Conservation (phyloP, 1,140 invertebrate species). For the Nasonia longicornis region DNA sequence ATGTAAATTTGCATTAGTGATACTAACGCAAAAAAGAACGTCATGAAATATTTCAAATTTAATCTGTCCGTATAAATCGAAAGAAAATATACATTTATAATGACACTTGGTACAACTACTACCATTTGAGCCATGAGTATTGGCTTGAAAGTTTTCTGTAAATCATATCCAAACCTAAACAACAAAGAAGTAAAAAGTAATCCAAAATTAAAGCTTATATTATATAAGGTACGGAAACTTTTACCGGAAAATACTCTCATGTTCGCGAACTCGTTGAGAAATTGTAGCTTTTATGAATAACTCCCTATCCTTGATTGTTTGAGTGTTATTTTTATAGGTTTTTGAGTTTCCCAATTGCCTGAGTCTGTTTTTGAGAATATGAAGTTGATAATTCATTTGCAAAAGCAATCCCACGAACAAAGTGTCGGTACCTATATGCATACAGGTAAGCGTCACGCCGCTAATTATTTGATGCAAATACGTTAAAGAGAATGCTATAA, state of each 20-base stretch:
- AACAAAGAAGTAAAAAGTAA: background rate
- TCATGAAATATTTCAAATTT: conserved; percentile 20
- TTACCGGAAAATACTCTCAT: conserved; percentile 32
- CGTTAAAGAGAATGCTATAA: conserved; percentile 3
- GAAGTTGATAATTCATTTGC: conserved; percentile 17
- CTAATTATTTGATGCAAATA: conserved; percentile 23
- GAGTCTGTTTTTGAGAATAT: conserved; percentile 10
- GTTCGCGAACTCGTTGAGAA: background rate
- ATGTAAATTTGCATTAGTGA: conserved; percentile 18
- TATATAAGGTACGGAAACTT: background rate
- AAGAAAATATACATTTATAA: conserved; percentile 21
- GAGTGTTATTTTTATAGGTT: background rate
- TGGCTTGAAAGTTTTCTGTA: background rate
- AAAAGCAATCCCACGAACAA: conserved; percentile 1
- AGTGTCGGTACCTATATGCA: conserved; percentile 9
- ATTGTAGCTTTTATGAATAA: background rate
- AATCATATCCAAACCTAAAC: conserved; percentile 12
- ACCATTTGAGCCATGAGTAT: conserved; percentile 15
- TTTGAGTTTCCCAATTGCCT: background rate
- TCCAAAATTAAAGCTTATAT: background rate
- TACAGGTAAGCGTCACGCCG: background rate
- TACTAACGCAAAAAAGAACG: background rate
- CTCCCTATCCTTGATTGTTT: background rate
- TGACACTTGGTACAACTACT: background rate
- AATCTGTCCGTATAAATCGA: background rate